These are phyloP conservation scores for Stratiomys singularior DNA, from an alignment of 2,888 invertebrate species.

Conservation along the genomic window DNA sequence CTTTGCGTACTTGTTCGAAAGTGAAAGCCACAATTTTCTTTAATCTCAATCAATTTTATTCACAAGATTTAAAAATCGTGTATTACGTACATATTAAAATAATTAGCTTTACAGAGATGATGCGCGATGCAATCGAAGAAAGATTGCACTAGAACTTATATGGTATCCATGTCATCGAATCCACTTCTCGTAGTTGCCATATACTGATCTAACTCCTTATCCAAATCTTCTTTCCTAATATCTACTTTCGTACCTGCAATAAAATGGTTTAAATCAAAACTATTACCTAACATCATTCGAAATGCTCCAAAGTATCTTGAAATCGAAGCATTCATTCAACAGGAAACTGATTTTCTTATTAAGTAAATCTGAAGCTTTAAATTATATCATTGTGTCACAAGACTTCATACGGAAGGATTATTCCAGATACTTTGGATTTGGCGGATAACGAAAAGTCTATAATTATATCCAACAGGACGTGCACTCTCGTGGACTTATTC, in stretches of 20 bases:
- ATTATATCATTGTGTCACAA: too few species aligned
- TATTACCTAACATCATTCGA: too few species aligned
- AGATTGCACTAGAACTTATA: not conserved
- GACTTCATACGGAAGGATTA: not conserved
- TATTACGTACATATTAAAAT: not conserved
- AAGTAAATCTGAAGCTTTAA: too few species aligned
- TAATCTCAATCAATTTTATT: not conserved
- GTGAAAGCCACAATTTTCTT: too few species aligned
- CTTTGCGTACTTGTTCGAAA: too few species aligned
- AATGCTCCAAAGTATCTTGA: too few species aligned
- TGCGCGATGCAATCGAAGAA: not conserved
- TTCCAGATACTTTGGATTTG: not conserved
- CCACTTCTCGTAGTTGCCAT: constrained; percentile 73
- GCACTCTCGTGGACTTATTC: not conserved
- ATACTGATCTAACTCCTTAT: constrained; percentile 77
- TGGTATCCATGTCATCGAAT: constrained; percentile 50
- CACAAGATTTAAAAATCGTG: not conserved
- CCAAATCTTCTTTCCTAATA: constrained; percentile 72
- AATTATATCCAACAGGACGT: not conserved
- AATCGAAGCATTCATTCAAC: too few species aligned
- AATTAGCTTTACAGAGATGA: not conserved
- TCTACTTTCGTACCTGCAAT: constrained; percentile 47
- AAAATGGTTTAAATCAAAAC: not conserved
- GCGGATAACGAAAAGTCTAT: not conserved
- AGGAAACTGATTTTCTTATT: too few species aligned